phyloP scores from a whole-genome alignment of 2,888 invertebrate species.

The Adineta ricciae region DNA sequence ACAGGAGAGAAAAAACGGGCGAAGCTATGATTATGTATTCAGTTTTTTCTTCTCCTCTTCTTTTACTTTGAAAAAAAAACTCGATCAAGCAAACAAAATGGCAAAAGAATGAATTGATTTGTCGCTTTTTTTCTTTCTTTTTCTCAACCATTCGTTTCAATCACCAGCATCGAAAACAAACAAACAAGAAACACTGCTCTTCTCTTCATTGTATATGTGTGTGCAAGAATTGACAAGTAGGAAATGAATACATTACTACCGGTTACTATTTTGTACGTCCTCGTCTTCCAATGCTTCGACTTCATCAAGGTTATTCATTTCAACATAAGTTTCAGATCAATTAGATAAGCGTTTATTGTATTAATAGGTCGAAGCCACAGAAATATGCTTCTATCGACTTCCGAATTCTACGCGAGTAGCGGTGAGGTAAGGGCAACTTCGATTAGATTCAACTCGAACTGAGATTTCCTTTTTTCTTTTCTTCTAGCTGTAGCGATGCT shows the following conservation, averaged over 20 bases:
- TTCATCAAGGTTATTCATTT: neutral
- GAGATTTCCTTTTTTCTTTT: neutral
- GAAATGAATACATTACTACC: neutral
- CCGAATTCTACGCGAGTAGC: neutral
- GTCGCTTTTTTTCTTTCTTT: no score
- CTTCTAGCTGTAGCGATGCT: neutral
- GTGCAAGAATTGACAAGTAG: neutral
- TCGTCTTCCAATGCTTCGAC: neutral
- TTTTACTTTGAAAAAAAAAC: no score
- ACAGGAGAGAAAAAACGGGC: no score
- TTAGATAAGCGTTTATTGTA: neutral
- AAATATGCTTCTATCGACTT: neutral
- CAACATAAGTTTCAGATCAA: neutral
- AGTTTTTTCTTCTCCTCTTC: no score
- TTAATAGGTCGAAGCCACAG: neutral
- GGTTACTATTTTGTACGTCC: neutral
- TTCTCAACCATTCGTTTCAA: neutral
- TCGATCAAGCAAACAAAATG: no score
- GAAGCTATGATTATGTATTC: no score
- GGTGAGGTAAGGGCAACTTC: neutral
- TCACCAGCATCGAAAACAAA: neutral
- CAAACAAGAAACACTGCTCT: neutral
- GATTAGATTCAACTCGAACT: neutral
- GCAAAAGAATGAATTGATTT: neutral
- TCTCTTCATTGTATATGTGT: neutral